Conservation (phyloP, 1,140 invertebrate species). For the Pseudomyrmex dendroicus region DNA sequence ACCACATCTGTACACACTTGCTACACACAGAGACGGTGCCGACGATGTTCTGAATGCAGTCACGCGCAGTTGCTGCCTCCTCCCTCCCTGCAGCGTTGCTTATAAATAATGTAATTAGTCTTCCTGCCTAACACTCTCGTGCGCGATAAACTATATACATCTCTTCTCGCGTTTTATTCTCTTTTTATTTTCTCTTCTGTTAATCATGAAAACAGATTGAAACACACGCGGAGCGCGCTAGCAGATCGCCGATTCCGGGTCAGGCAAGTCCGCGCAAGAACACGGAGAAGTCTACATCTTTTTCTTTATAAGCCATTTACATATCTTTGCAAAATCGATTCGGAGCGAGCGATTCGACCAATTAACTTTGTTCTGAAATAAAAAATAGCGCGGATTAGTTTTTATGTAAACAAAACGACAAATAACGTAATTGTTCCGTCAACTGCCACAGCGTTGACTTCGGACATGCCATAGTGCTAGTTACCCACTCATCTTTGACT, state of each 20-base stretch:
- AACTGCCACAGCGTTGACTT: no score
- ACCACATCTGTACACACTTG: no score
- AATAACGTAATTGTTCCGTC: neutral
- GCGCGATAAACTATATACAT: slow-evolving; percentile 24
- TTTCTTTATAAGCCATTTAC: slow-evolving; percentile 28
- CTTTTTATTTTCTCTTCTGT: slow-evolving; percentile 59
- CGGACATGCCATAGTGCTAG: no score
- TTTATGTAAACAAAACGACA: neutral
- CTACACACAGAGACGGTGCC: neutral
- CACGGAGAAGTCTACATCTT: slow-evolving; percentile 21
- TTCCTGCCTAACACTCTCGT: slow-evolving; percentile 26
- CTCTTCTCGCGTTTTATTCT: neutral
- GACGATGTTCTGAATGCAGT: slow-evolving; percentile 39
- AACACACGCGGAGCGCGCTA: slow-evolving; percentile 42
- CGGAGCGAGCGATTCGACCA: neutral
- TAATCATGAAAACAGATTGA: slow-evolving; percentile 63
- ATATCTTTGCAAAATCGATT: slow-evolving; percentile 6
- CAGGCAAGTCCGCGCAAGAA: slow-evolving; percentile 2
- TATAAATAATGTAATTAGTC: slow-evolving; percentile 78
- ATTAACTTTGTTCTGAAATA: slow-evolving; percentile 9
- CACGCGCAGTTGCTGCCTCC: slow-evolving; percentile 59
- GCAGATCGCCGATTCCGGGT: slow-evolving; percentile 43
- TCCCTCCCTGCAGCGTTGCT: slow-evolving; percentile 48
- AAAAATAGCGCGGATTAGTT: neutral
- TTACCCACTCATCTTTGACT: no score